Conservation (phyloP, 30 jellyfish, hydroid and myxozoan genomes). For the Aurelia aurita complex sp. Pacific region DNA sequence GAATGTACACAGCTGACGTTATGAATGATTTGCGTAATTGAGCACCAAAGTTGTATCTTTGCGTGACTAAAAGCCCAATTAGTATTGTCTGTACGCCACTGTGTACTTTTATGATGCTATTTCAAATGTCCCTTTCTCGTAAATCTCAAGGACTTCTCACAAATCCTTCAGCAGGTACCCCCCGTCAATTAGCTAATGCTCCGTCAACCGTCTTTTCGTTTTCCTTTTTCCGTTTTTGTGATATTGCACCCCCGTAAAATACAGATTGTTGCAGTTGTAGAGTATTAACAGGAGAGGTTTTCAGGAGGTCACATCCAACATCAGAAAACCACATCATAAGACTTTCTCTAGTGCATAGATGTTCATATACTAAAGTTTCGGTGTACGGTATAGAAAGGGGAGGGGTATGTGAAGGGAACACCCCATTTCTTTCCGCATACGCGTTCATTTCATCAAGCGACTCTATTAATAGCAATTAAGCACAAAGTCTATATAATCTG, state of each 20-base stretch:
- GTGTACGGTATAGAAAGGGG: too few species aligned
- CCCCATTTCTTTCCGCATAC: too few species aligned
- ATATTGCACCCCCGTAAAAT: background rate
- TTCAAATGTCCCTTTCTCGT: constrained; percentile 2
- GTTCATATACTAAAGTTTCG: too few species aligned
- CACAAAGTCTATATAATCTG: too few species aligned
- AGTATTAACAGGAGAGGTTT: too few species aligned
- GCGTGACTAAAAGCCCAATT: constrained; percentile 26
- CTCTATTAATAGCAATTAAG: too few species aligned
- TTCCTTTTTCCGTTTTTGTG: background rate
- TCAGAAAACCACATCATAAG: too few species aligned
- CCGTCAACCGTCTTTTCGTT: background rate
- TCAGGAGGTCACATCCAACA: too few species aligned
- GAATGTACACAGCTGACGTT: background rate
- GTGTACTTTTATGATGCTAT: constrained; percentile 10
- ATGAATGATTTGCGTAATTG: background rate
- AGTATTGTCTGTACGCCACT: constrained; percentile 36
- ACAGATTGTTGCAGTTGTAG: background rate
- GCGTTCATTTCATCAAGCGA: too few species aligned
- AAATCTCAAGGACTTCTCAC: background rate
- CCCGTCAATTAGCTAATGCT: background rate
- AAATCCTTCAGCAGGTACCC: background rate
- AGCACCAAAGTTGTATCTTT: background rate
- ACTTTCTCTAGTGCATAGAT: too few species aligned
- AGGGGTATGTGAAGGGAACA: too few species aligned